Conservation (phyloP, 2,113 vertebrate genomes). For the Prochilodus magdalenae region DNA sequence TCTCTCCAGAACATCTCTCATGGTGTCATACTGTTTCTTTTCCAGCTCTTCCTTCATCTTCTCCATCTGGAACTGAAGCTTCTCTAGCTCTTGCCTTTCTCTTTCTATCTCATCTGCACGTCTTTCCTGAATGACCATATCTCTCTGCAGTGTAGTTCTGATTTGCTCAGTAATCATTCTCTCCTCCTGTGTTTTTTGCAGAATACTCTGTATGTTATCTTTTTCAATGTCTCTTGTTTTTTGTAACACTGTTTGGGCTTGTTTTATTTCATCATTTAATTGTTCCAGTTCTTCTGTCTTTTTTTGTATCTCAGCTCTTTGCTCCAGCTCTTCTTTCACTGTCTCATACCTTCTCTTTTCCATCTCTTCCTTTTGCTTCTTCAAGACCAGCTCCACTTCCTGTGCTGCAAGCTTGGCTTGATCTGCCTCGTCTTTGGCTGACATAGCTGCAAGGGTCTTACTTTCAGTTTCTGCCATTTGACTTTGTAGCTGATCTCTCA, state of each 20-base stretch:
- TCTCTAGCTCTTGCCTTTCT: constrained; percentile 41
- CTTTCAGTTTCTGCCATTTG: constrained; percentile 27
- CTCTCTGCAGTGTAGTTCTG: constrained; percentile 30
- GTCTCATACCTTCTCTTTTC: constrained; percentile 52
- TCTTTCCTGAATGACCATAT: constrained; percentile 23
- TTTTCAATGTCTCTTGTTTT: constrained; percentile 29
- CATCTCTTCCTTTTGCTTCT: constrained; percentile 40
- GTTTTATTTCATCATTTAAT: constrained; percentile 40
- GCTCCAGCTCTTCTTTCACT: constrained; percentile 27
- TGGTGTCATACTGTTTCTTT: constrained; percentile 37
- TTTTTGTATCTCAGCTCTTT: constrained; percentile 47
- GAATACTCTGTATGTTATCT: constrained; percentile 55
- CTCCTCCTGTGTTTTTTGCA: constrained; percentile 47
- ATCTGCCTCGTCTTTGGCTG: constrained; percentile 12
- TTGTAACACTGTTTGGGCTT: constrained; percentile 19
- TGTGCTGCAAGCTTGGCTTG: constrained; percentile 10
- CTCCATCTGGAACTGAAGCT: constrained; percentile 21
- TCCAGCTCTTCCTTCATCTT: constrained; percentile 44
- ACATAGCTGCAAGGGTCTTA: constrained; percentile 6
- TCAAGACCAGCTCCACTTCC: constrained; percentile 36
- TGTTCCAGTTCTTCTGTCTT: constrained; percentile 56
- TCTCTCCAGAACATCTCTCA: constrained; percentile 33
- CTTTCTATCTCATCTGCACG: background rate
- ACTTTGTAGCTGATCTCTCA: constrained; percentile 33
- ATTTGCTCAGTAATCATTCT: constrained; percentile 32